Percentiles rank a stretch among this genome's conserved stretches.
Evolutionary conservation across 2,888 invertebrate species (phyloP).

Genomic region (Macaria liturata): DNA sequence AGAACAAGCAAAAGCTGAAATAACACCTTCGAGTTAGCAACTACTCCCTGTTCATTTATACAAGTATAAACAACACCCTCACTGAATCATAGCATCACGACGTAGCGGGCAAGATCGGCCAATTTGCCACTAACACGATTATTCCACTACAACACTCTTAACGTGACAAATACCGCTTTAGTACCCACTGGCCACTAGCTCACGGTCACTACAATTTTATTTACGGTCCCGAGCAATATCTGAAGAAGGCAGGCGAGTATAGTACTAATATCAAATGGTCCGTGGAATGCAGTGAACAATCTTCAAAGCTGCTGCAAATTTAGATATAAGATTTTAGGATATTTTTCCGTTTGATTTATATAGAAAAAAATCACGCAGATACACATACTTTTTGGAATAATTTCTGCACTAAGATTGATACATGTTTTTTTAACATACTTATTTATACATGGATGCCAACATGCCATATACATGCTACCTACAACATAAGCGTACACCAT

Average conservation of each 20-base stretch:
- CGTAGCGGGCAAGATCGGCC: constrained; percentile 19
- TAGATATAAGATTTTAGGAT: no score
- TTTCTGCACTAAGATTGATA: no score
- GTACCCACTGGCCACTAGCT: constrained; percentile 39
- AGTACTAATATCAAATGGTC: constrained; percentile 68
- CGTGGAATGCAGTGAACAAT: constrained; percentile 7
- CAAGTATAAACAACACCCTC: constrained; percentile 13
- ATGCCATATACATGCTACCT: no score
- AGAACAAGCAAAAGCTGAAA: no score
- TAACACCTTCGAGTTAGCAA: no score
- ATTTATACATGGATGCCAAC: no score
- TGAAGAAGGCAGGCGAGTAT: constrained; percentile 71
- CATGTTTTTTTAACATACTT: no score
- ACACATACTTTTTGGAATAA: no score
- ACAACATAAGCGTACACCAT: no score
- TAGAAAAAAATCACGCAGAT: no score
- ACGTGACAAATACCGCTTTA: constrained; percentile 42
- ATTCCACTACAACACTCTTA: constrained; percentile 29
- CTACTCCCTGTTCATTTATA: no score
- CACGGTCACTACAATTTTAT: constrained; percentile 67
- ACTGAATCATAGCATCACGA: constrained; percentile 14
- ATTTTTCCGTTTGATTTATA: no score
- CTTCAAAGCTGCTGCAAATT: background rate
- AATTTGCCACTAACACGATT: constrained; percentile 28
- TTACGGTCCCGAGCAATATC: constrained; percentile 76